phyloP scores from a whole-genome alignment of 2,888 invertebrate genomes.

The Trichopoda pennipes region DNA sequence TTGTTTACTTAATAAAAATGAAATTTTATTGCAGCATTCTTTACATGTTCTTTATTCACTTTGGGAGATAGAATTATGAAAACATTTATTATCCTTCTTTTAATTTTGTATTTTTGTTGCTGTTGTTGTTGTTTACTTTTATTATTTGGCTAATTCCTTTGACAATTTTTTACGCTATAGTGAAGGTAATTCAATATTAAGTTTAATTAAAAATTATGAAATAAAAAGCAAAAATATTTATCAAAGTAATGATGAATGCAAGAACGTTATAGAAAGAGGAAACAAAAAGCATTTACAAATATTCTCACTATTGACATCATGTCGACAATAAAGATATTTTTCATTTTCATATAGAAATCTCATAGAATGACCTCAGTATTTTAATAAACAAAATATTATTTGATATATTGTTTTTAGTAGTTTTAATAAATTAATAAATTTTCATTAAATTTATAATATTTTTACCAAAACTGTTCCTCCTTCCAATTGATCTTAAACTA shows the following conservation, averaged over 20 bases:
- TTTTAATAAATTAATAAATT: no score
- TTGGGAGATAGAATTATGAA: constrained; percentile 52
- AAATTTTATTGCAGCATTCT: constrained; percentile 63
- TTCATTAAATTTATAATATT: no score
- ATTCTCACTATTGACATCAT: background rate
- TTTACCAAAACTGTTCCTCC: no score
- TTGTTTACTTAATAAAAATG: constrained; percentile 50
- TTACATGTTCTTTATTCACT: constrained; percentile 32
- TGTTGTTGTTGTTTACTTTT: constrained; percentile 5
- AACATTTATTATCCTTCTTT: constrained; percentile 39
- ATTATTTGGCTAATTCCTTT: constrained; percentile 48
- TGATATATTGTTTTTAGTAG: no score
- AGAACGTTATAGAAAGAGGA: background rate
- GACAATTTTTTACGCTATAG: constrained; percentile 53
- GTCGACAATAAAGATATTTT: no score
- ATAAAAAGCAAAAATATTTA: background rate
- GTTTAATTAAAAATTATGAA: constrained; percentile 54
- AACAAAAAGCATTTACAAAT: background rate
- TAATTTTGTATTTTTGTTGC: constrained; percentile 2
- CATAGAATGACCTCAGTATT: no score
- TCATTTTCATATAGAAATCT: no score
- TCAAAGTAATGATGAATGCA: background rate
- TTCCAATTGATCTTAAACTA: no score
- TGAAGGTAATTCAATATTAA: constrained; percentile 55
- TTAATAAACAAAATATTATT: no score